Conservation (phyloP, 1,140 invertebrate species). For the Pseudachorutes palmiensis region DNA sequence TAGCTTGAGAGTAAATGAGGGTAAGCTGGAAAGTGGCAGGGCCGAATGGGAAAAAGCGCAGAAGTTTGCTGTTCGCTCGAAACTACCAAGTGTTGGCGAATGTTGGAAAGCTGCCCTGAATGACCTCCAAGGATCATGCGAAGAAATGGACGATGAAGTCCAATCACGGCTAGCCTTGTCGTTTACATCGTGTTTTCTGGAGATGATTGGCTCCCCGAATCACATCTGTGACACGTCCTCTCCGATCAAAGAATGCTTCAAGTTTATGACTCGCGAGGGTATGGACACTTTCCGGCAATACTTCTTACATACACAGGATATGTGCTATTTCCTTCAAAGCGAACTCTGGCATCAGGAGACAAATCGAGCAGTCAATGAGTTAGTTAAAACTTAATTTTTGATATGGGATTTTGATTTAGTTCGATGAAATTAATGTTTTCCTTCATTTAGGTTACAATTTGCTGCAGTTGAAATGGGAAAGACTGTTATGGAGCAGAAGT, state of each 20-base stretch:
- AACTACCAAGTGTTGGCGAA: constrained; percentile 42
- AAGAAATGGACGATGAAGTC: constrained; percentile 51
- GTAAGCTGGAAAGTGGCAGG: no score
- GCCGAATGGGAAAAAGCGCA: no score
- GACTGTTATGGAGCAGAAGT: constrained; percentile 46
- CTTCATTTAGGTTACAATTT: constrained; percentile 41
- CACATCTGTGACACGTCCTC: constrained; percentile 48
- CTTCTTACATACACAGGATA: constrained; percentile 60
- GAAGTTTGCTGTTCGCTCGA: no score
- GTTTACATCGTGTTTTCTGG: constrained; percentile 60
- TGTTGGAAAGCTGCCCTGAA: constrained; percentile 56
- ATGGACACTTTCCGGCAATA: constrained; percentile 57
- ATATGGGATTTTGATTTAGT: neutral
- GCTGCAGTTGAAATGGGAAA: constrained; percentile 47
- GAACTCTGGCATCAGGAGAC: constrained; percentile 59
- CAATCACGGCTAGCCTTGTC: constrained; percentile 54
- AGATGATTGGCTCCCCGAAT: constrained; percentile 50
- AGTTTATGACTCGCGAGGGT: constrained; percentile 50
- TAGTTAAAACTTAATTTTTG: constrained; percentile 18
- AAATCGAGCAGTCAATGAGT: constrained; percentile 49
- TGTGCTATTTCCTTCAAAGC: constrained; percentile 58
- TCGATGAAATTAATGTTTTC: constrained; percentile 3
- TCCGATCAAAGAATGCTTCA: constrained; percentile 48
- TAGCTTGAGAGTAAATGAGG: no score
- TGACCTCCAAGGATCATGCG: constrained; percentile 50